Conservation (phyloP, 1,140 invertebrate genomes). For the Leptinotarsa undecemlineata region DNA sequence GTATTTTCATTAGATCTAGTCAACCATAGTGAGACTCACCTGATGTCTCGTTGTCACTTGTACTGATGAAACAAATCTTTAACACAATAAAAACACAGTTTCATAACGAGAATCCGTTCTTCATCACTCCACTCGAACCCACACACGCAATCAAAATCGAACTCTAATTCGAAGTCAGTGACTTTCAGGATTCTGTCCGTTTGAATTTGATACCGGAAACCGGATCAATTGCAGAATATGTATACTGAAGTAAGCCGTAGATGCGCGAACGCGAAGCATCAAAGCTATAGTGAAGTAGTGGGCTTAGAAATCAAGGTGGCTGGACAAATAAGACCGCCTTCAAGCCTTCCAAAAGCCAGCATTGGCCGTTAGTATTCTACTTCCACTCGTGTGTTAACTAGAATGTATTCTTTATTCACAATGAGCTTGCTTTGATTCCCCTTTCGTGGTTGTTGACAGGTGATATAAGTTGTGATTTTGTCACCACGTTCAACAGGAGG, state of each 20-base stretch:
- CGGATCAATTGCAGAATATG: slow-evolving; percentile 21
- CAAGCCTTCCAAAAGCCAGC: slow-evolving; percentile 21
- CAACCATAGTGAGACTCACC: not conserved
- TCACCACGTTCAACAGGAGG: slow-evolving; percentile 29
- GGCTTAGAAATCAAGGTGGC: slow-evolving; percentile 33
- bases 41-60: not conserved
- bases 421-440: slow-evolving; percentile 33
- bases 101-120: not conserved
- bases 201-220: slow-evolving; percentile 15
- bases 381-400: slow-evolving; percentile 30
- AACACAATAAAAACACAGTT: not conserved
- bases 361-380: slow-evolving; percentile 37
- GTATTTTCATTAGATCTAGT: no score
- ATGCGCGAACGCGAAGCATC: slow-evolving; percentile 30
- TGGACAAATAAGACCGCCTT: slow-evolving; percentile 35
- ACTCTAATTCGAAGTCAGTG: no score
- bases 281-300: slow-evolving; percentile 36
- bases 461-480: slow-evolving; percentile 24
- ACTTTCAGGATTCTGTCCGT: not conserved
- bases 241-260: slow-evolving; percentile 26
- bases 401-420: slow-evolving; percentile 22
- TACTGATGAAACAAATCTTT: not conserved
- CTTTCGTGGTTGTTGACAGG: slow-evolving; percentile 22
- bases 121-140: not conserved
- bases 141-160: not conserved